Conservation (phyloP, 2,113 vertebrate species). For the mouse (Mus musculus) region GRCm39 chr2:149824501-149825000, state of each 20-base stretch:
- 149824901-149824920: neutral
- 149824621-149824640: neutral
- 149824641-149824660: neutral
- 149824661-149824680: neutral
- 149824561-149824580: neutral
- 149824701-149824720: neutral
- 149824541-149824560: neutral
- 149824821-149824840: neutral
- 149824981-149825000: neutral
- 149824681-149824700: neutral
- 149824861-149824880: neutral
- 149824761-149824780: neutral
- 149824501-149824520: neutral
- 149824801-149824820: neutral
- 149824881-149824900: neutral
- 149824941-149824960: neutral
- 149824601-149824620: neutral
- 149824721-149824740: neutral
- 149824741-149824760: neutral
- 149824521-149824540: neutral
- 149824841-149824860: no score
- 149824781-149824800: neutral
- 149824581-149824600: no score
- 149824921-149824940: neutral
- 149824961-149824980: neutral